Evolutionary conservation across 2,113 vertebrate genomes (phyloP).

Genomic region (Morphnarchus princeps): DNA sequence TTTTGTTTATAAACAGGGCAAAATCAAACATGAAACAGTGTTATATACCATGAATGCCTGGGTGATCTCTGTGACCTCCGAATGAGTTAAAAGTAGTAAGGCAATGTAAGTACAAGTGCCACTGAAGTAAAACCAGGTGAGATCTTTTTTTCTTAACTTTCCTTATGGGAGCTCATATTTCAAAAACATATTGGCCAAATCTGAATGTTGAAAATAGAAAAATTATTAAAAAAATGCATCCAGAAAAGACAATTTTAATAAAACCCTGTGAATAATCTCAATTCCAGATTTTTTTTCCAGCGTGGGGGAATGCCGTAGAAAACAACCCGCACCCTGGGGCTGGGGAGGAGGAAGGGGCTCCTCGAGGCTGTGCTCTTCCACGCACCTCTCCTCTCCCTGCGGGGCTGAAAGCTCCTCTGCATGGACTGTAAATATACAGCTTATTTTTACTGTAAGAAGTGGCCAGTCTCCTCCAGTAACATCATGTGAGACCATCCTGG

Average conservation of each 20-base stretch:
- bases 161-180: neutral
- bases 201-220: neutral
- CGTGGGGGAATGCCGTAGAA: neutral
- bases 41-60: neutral
- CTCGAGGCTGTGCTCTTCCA: neutral
- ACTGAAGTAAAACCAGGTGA: neutral
- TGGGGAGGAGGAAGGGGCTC: neutral
- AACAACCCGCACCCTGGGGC: fast-evolving
- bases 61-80: neutral
- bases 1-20: neutral
- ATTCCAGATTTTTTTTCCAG: neutral
- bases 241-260: neutral
- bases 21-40: neutral
- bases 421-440: fast-evolving
- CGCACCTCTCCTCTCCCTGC: fast-evolving
- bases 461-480: neutral
- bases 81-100: neutral
- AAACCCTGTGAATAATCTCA: neutral
- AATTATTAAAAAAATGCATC: neutral
- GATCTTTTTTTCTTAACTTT: neutral
- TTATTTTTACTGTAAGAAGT: neutral
- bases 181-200: neutral
- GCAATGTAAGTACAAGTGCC: neutral
- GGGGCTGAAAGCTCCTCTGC: neutral
- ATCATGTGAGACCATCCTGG: neutral